These are phyloP conservation scores for Salvator merianae DNA, from an alignment of 2,113 vertebrate genomes.

Conservation along the genomic window DNA sequence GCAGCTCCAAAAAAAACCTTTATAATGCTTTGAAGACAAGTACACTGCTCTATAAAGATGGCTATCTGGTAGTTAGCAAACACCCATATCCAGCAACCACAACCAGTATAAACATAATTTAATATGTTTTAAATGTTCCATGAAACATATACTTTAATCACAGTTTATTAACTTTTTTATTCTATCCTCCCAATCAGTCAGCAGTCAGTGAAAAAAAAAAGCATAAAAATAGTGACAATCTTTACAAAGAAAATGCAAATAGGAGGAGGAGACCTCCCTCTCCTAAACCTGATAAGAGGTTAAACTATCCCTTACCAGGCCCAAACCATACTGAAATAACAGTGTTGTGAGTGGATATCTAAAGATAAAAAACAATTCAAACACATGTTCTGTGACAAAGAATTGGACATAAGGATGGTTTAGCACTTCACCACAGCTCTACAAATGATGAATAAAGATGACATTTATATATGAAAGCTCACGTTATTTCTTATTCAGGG, in stretches of 20 bases:
- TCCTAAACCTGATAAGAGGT: neutral
- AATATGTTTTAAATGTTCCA: neutral
- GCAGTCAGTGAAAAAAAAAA: neutral
- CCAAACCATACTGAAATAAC: neutral
- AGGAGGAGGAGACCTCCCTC: neutral
- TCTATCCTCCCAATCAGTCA: neutral
- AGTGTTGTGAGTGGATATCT: neutral
- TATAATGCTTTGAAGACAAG: neutral
- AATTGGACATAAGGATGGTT: neutral
- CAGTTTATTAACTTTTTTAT: neutral
- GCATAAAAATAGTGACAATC: neutral
- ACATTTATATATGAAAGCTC: too few relatives aligned
- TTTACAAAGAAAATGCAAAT: neutral
- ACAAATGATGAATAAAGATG: too few relatives aligned
- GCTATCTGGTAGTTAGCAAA: neutral
- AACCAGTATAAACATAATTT: neutral
- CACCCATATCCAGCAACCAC: too few relatives aligned
- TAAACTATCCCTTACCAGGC: neutral
- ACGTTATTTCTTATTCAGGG: too few relatives aligned
- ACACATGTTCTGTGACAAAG: neutral
- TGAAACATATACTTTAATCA: neutral
- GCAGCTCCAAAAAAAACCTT: neutral
- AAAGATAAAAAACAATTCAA: neutral
- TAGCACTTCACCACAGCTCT: too few relatives aligned
- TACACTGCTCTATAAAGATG: neutral